Evolutionary conservation across 2,888 invertebrate species (phyloP), one percentile per base, ranked within the genome.

Genomic region (Acleris laterana): DNA sequence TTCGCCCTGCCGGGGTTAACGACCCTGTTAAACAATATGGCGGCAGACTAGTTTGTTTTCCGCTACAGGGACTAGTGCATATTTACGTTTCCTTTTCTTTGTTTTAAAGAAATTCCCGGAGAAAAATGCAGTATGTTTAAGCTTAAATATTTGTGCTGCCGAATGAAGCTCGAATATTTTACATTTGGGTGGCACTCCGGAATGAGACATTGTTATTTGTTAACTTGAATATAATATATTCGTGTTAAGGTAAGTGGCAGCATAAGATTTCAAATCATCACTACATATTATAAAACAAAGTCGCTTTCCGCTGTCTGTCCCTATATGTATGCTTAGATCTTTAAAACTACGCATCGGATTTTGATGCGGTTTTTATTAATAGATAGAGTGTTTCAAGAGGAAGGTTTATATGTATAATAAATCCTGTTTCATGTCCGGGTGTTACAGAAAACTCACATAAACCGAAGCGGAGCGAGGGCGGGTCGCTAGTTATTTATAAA

Each of bases 1-100:
- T 81, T 79, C 79, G 82, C 86, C 87, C 89, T 86, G 72, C 74
- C 74, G 82, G 79, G 92, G 91, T 90, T 90, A 89, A 90, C 83
- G 83, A 90, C 91, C 91, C 87, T 81, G 87, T 87, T 84, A 82
- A 83, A 84, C 83, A 77, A 74, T 63, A 44, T 77, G 72, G 71
- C 76, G 66, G 74, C 79, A 83, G 83, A 83, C 81, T 85, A 82
- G 81, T 82, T 84, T 82, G 81, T 85, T 87, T 84, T 80, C 77
- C 77, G 79, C 83, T 79, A 82, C 81, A 83, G 78, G 79, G 81
- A 84, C 77, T 83, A 81, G 82, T 82, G 81, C 81, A 82, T 84
- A 84, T 83, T 84, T 80, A 81, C 80, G 77, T 77, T 83, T 80
- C 79, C 75, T 78, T 78, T 73, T 73, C 65, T 65, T 70, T 70